Evolutionary conservation across 1,140 invertebrate genomes (phyloP).

Genomic region (Papilio glaucus): DNA sequence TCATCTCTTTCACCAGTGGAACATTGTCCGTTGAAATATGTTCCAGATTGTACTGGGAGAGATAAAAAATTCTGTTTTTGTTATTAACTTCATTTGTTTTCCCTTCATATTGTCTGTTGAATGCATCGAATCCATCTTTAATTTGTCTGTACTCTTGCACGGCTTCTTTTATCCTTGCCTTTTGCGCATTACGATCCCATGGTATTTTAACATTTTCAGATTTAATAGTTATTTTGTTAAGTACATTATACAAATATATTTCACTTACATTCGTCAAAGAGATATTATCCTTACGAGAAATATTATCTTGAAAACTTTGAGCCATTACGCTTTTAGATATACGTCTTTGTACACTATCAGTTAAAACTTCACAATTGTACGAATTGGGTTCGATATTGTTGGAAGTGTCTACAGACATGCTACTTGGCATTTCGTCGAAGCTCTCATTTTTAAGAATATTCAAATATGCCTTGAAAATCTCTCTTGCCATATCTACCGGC

Average conservation of each 20-base stretch:
- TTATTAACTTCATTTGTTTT: slow-evolving; percentile 44
- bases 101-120: slow-evolving; percentile 40
- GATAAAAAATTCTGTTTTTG: slow-evolving; percentile 56
- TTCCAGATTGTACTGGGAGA: slow-evolving; percentile 60
- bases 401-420: slow-evolving; percentile 47
- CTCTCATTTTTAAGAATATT: slow-evolving; percentile 56
- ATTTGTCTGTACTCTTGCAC: slow-evolving; percentile 30
- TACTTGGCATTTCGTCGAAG: slow-evolving; percentile 37
- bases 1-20: neutral
- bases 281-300: slow-evolving; percentile 23
- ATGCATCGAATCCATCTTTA: neutral
- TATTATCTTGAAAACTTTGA: slow-evolving; percentile 37
- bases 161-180: slow-evolving; percentile 30
- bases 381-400: slow-evolving; percentile 37
- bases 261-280: slow-evolving; percentile 47
- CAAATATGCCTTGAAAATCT: slow-evolving; percentile 67
- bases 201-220: slow-evolving; percentile 20
- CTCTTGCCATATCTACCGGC: slow-evolving; percentile 61
- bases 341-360: slow-evolving; percentile 60
- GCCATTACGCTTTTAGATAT: slow-evolving; percentile 61
- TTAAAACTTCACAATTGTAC: slow-evolving; percentile 57
- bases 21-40: slow-evolving; percentile 47
- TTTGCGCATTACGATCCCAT: neutral
- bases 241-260: slow-evolving; percentile 55
- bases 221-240: slow-evolving; percentile 59